Conservation (phyloP, 30 jellyfish, hydroid and myxozoan species). For the Chrysaora quinquecirrha region DNA sequence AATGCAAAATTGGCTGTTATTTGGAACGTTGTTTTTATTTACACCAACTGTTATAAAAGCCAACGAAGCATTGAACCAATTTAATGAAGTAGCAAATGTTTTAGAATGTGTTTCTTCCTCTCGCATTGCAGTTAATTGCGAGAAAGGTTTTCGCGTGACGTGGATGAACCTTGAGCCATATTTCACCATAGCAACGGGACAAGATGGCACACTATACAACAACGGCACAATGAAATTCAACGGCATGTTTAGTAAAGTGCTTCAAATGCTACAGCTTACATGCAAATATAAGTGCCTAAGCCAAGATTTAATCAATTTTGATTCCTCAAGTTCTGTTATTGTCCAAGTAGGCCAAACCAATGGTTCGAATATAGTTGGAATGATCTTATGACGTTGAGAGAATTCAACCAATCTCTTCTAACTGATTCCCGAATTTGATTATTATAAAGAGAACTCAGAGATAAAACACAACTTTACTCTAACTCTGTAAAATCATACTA, state of each 20-base stretch:
- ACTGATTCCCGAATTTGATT: no score
- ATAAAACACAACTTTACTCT: no score
- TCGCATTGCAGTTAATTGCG: conserved; percentile 12
- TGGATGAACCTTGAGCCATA: conserved; percentile 30
- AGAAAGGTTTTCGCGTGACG: neutral
- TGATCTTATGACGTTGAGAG: no score
- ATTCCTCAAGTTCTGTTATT: neutral
- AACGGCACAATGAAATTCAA: conserved; percentile 8
- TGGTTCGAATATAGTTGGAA: no score
- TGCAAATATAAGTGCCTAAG: conserved; percentile 11
- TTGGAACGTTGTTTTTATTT: no score
- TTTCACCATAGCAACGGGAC: conserved; percentile 8
- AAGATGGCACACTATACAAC: no score
- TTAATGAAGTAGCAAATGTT: conserved; percentile 5
- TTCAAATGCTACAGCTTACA: conserved; percentile 23
- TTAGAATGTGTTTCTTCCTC: neutral
- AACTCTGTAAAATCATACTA: no score
- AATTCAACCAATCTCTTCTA: no score
- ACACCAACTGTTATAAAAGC: no score
- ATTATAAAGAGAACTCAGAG: no score
- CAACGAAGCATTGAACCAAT: conserved; percentile 3
- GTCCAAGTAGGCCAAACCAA: neutral
- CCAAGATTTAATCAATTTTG: neutral
- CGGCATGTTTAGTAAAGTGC: conserved; percentile 10
- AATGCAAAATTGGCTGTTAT: no score